Base-by-base conservation (phyloP, 2,113 vertebrate species). In the Sinosuthora webbiana region DNA sequence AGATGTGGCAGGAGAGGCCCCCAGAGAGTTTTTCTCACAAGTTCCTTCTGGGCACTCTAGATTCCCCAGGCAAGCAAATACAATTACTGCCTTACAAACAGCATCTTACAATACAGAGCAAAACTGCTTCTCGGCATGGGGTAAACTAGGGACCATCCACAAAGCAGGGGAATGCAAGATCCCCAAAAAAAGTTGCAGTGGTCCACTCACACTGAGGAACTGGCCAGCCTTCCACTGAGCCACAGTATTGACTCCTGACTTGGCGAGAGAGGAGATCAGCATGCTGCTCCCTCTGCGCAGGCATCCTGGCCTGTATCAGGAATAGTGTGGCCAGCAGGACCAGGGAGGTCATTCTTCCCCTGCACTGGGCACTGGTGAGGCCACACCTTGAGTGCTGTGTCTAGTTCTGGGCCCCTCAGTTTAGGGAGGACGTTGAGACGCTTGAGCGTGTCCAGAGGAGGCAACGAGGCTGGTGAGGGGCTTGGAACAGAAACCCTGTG, bases 51-150 rank as follows among this genome's bases (percentile, higher is more conserved):
- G 70, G 64, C 90, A 84, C 50, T 79, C 89, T 62, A 57, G 49
- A 89, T 94, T 90, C 68, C 63, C 78, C 53, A 81, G 59, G 55
- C 65, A 89, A 83, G 77, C 55, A 90, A 92, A 97, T 91, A 14
- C 45, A 87, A 91, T 79, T 39, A 42, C n/a, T 69, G 25, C 63
- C 65, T 94, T 68, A 81, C 15, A 83, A 79, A 86, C 21, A 88
- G 15, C 73, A 88, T 50, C 53, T 33, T 28, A 62, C 50, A 74
- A 31, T 42, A 73, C 70, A 64, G 17, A 84, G 39, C 56, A 78
- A 91, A 65, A 92, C 78, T 63, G 2, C 39, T 74, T 65, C 76
- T 93, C 1, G 0, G 60, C 57, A 35, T 62, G 37, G 91, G 47
- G 27, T 52, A 95, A 77, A 44, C 59, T 79, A 18, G 3, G 52